These are phyloP conservation scores for Enteromius afrohamiltoni DNA, from an alignment of 2,797 vertebrate species.

Conservation along the genomic window DNA sequence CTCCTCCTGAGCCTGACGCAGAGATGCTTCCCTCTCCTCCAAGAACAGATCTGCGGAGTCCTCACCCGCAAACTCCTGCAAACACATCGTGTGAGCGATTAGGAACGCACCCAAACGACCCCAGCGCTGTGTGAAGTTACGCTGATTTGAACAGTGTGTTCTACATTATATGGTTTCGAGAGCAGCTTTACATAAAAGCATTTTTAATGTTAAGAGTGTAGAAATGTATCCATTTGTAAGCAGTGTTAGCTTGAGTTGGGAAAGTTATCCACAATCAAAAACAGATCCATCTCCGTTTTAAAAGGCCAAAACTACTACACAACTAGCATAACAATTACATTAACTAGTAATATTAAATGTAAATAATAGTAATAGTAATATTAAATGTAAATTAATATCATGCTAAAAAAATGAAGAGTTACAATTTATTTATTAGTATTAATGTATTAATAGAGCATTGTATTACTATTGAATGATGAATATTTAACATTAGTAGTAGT, in stretches of 20 bases:
- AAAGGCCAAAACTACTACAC: not conserved
- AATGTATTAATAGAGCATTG: not conserved
- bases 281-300: not conserved
- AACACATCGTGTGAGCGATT: not conserved
- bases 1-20: slow-evolving; percentile 90
- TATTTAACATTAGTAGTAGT: not conserved
- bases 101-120: too few relatives aligned
- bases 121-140: not conserved
- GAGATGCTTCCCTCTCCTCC: slow-evolving; percentile 88
- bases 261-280: not conserved
- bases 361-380: too few relatives aligned
- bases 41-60: slow-evolving; percentile 89
- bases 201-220: not conserved
- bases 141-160: not conserved
- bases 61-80: slow-evolving; percentile 89
- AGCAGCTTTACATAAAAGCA: not conserved
- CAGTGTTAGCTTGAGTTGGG: not conserved
- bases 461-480: not conserved
- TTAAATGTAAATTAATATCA: not conserved
- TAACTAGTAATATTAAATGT: not conserved
- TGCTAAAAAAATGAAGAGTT: not conserved
- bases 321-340: not conserved
- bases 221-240: not conserved
- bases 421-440: not conserved
- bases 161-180: not conserved